These are phyloP conservation scores for Thymelicus lineola DNA, from an alignment of 2,888 invertebrate genomes.

Conservation along the genomic window DNA sequence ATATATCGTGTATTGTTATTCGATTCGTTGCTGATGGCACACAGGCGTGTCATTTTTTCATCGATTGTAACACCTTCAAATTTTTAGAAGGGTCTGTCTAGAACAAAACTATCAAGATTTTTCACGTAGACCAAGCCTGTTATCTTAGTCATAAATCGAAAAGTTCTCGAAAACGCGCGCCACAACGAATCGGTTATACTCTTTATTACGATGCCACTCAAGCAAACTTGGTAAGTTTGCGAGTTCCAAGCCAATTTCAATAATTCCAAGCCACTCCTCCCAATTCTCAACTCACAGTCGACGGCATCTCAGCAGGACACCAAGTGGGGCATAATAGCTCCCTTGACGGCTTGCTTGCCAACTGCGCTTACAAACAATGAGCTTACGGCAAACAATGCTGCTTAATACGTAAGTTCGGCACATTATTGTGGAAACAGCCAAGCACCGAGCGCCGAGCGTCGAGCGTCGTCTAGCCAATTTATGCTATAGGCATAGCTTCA, in stretches of 20 bases:
- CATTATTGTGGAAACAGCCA: constrained; percentile 28
- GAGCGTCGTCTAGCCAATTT: constrained; percentile 23
- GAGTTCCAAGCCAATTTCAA: constrained; percentile 20
- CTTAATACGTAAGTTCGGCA: constrained; percentile 29
- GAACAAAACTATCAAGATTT: no score
- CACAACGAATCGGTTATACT: no score
- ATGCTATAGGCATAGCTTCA: constrained; percentile 18
- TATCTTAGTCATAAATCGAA: no score
- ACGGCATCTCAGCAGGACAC: constrained; percentile 41
- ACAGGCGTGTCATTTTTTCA: no score
- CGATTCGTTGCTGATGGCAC: no score
- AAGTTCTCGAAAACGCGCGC: no score
- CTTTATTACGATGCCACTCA: neutral
- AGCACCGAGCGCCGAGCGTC: constrained; percentile 6
- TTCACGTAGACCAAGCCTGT: no score
- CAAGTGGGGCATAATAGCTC: constrained; percentile 53
- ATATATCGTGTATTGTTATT: no score
- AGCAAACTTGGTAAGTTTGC: constrained; percentile 1
- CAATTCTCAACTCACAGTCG: neutral
- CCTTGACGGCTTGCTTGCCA: constrained; percentile 44
- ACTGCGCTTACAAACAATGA: constrained; percentile 25
- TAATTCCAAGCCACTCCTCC: constrained; percentile 6
- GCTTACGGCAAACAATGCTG: constrained; percentile 31
- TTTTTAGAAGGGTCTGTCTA: no score
- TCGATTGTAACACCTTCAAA: no score